Percentiles rank a stretch among this genome's conserved stretches.
These are phyloP conservation scores for Vireo altiloquus DNA, from an alignment of 2,113 vertebrate species.

Conservation along the genomic window DNA sequence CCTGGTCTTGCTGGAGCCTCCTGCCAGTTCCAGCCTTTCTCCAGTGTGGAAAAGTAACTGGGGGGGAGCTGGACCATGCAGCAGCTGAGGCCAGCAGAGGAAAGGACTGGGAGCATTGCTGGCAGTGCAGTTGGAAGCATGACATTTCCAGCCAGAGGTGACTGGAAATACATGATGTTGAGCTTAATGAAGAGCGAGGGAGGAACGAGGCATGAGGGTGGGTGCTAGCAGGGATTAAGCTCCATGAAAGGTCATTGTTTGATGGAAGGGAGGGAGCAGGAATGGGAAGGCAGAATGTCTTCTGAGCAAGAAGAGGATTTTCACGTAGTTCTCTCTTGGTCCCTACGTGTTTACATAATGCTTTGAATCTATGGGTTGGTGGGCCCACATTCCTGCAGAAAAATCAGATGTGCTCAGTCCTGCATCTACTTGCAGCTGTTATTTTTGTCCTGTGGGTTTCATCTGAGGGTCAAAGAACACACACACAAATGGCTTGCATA, in stretches of 20 bases:
- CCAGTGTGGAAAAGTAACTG: not conserved
- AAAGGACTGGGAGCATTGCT: not conserved
- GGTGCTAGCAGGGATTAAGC: not conserved
- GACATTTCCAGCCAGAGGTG: not conserved
- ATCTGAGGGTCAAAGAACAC: not conserved
- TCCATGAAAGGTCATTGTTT: not conserved
- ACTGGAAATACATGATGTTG: not conserved
- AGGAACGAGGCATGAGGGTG: not conserved
- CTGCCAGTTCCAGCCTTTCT: not conserved
- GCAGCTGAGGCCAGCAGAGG: not conserved
- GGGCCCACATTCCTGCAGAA: not conserved
- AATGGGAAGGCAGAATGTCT: not conserved
- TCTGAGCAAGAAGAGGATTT: not conserved
- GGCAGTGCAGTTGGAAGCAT: not conserved
- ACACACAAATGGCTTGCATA: not conserved
- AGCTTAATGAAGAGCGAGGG: not conserved
- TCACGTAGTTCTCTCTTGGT: not conserved
- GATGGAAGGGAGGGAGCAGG: not conserved
- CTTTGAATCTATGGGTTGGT: not conserved
- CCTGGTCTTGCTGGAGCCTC: not conserved
- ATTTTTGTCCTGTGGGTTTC: not conserved
- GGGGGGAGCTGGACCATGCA: not conserved
- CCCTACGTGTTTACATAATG: rapidly evolving
- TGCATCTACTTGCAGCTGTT: not conserved
- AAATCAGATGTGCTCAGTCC: not conserved